These are phyloP conservation scores for Oreortyx pictus DNA, from an alignment of 2,797 vertebrate species.

Conservation along the genomic window DNA sequence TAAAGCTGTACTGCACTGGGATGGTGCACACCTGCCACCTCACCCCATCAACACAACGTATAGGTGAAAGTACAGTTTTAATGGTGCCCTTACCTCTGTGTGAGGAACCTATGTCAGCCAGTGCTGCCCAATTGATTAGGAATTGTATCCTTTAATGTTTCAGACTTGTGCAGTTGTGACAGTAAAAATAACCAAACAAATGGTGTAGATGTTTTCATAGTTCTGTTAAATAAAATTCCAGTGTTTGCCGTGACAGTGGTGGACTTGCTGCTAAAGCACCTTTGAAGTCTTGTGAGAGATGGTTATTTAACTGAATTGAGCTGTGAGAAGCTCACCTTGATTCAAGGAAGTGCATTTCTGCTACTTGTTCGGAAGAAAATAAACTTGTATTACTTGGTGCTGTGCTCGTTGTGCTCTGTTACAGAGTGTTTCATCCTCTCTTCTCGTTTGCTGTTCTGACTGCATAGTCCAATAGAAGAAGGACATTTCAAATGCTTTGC, in stretches of 20 bases:
- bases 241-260: neutral
- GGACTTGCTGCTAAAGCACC: neutral
- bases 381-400: neutral
- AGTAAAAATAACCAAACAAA: neutral
- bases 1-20: neutral
- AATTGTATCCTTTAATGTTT: rapidly evolving
- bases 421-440: neutral
- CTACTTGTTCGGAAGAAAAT: neutral
- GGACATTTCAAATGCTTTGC: neutral
- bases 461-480: neutral
- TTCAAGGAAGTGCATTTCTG: neutral
- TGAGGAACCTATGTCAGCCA: neutral
- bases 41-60: neutral
- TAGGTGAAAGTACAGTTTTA: neutral
- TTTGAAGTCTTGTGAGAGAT: neutral
- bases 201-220: neutral
- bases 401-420: neutral
- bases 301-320: neutral
- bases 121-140: neutral
- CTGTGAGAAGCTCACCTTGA: neutral
- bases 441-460: neutral
- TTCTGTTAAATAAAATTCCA: neutral
- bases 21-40: neutral
- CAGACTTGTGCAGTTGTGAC: neutral
- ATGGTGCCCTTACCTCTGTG: rapidly evolving